phyloP scores from a whole-genome alignment of 92 coral and sea anemone species.

The Heteractis magnifica region DNA sequence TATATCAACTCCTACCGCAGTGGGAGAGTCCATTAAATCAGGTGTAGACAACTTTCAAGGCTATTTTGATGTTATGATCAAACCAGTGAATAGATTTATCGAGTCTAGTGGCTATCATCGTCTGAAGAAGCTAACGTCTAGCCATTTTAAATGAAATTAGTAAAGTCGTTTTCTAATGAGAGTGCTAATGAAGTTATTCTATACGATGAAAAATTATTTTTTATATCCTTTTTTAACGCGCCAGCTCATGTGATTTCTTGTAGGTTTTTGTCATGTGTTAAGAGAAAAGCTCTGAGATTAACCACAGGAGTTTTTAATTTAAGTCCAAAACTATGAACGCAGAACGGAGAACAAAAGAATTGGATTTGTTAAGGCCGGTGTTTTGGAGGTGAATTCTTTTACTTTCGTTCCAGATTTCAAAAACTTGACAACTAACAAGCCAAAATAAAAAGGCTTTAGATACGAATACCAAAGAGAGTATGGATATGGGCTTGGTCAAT shows the following conservation, averaged over 20 bases:
- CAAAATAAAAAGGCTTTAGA: neutral
- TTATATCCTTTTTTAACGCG: too few species aligned
- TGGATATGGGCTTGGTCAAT: neutral
- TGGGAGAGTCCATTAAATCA: neutral
- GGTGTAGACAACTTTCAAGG: neutral
- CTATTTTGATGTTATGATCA: neutral
- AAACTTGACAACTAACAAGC: neutral
- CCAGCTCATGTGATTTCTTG: too few species aligned
- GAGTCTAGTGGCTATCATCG: neutral
- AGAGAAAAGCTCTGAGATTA: too few species aligned
- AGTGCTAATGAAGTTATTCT: neutral
- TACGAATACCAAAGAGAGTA: neutral
- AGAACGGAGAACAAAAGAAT: too few species aligned
- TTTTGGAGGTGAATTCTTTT: too few species aligned
- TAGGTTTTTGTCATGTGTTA: too few species aligned
- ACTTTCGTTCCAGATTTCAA: neutral
- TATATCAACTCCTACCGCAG: neutral
- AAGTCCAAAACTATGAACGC: too few species aligned
- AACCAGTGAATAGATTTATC: neutral
- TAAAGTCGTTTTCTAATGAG: neutral
- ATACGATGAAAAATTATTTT: too few species aligned
- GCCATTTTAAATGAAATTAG: neutral
- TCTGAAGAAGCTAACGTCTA: neutral
- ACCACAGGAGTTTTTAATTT: too few species aligned
- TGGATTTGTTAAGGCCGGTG: too few species aligned